Conservation (phyloP, 2,113 vertebrate genomes). For the Oceanodroma tethys region DNA sequence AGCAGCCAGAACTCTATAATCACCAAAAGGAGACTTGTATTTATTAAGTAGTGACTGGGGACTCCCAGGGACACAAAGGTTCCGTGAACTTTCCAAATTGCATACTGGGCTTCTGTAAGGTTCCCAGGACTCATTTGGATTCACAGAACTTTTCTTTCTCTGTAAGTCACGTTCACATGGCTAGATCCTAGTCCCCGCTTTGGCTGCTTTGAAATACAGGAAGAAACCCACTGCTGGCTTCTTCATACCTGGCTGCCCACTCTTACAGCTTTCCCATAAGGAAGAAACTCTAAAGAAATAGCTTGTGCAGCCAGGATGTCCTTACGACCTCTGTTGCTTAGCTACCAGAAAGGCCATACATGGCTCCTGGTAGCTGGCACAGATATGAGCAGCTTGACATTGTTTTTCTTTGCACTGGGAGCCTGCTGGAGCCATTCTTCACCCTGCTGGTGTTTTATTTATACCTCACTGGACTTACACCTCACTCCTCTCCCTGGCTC, state of each 20-base stretch:
- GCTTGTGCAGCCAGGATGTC: neutral
- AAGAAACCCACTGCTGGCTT: neutral
- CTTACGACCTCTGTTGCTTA: slow-evolving; percentile 32
- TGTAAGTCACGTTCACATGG: neutral
- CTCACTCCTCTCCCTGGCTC: neutral
- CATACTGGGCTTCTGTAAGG: neutral
- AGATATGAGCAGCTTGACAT: neutral
- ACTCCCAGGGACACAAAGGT: neutral
- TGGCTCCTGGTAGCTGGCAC: neutral
- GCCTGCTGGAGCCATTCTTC: neutral
- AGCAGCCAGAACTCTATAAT: slow-evolving; percentile 7
- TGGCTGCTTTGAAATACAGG: neutral
- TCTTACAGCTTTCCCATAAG: neutral
- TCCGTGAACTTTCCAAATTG: neutral
- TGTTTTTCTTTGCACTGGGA: neutral
- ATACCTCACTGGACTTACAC: neutral
- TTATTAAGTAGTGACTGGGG: neutral
- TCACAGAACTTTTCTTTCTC: neutral
- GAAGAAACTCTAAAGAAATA: neutral
- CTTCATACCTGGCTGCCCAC: neutral
- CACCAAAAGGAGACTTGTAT: slow-evolving; percentile 43
- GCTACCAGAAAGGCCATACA: slow-evolving; percentile 25
- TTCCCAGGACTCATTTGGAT: neutral
- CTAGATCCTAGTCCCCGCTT: neutral
- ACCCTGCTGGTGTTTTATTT: neutral